Evolutionary conservation across 2,113 vertebrate genomes (phyloP).

Genomic region (Cryptoleucopteryx plumbea): DNA sequence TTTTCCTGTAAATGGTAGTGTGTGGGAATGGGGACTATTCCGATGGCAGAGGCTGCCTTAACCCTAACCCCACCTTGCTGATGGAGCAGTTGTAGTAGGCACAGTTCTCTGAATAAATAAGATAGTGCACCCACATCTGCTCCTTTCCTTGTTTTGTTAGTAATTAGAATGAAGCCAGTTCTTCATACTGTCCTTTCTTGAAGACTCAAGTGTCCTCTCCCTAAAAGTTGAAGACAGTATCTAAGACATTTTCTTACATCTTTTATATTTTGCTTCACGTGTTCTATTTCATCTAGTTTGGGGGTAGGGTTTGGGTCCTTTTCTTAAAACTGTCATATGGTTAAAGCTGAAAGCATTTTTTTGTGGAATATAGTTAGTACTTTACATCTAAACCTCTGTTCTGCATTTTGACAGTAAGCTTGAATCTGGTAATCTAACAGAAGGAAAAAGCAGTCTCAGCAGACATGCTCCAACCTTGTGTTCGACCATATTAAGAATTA

Average conservation of each 20-base stretch:
- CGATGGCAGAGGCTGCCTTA: not conserved
- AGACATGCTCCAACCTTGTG: constrained; percentile 74
- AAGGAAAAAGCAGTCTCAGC: constrained; percentile 73
- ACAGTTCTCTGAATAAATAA: not conserved
- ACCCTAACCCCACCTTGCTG: not conserved
- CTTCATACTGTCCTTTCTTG: not conserved
- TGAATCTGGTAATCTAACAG: constrained; percentile 78
- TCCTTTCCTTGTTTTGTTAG: not conserved
- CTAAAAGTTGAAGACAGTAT: not conserved
- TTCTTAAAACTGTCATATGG: not conserved
- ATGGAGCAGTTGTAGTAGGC: not conserved
- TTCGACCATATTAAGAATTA: constrained; percentile 80
- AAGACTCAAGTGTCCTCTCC: not conserved
- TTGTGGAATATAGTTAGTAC: not conserved
- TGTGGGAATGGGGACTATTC: not conserved
- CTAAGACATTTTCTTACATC: not conserved
- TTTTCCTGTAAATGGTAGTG: not conserved
- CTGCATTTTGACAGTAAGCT: constrained; percentile 76
- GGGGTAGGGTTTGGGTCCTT: not conserved
- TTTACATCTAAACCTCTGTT: constrained; percentile 42
- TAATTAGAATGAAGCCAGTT: fast-evolving
- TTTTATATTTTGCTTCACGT: not conserved
- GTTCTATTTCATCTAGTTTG: not conserved
- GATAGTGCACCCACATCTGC: not conserved
- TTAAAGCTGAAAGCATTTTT: not conserved